phyloP scores from a whole-genome alignment of 2,797 vertebrate species.

The Ciconia nigra region DNA sequence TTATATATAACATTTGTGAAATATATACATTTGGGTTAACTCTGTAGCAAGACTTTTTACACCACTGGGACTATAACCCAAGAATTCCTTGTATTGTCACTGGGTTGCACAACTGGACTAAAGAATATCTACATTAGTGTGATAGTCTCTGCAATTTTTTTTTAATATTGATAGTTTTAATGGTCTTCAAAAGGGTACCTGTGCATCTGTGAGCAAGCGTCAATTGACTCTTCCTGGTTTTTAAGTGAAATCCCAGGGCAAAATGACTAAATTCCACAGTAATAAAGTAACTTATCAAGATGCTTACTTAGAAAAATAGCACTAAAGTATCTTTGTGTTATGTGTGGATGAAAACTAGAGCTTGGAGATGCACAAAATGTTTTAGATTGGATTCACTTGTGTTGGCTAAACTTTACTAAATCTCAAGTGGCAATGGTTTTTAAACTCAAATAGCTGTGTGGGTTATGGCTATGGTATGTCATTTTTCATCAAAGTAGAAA shows the following conservation, averaged over 20 bases:
- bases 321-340: constrained; percentile 35
- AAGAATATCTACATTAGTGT: constrained; percentile 4
- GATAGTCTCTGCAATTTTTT: not conserved
- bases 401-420: not conserved
- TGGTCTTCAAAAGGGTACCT: not conserved
- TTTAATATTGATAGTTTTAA: not conserved
- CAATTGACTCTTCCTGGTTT: not conserved
- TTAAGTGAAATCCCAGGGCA: constrained; percentile 4
- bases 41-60: not conserved
- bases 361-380: not conserved
- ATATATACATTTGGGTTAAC: not conserved
- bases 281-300: constrained; percentile 17
- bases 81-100: not conserved
- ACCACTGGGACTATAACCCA: not conserved
- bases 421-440: not conserved
- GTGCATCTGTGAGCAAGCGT: not conserved
- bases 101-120: not conserved
- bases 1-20: not conserved
- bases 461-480: not conserved
- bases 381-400: not conserved
- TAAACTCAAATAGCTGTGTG: not conserved
- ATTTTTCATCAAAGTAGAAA: not conserved
- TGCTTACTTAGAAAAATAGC: constrained; percentile 7
- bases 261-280: constrained; percentile 33
- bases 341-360: not conserved